phyloP scores from a whole-genome alignment of 2,888 invertebrate genomes.

The Tuberolachnus salignus region DNA sequence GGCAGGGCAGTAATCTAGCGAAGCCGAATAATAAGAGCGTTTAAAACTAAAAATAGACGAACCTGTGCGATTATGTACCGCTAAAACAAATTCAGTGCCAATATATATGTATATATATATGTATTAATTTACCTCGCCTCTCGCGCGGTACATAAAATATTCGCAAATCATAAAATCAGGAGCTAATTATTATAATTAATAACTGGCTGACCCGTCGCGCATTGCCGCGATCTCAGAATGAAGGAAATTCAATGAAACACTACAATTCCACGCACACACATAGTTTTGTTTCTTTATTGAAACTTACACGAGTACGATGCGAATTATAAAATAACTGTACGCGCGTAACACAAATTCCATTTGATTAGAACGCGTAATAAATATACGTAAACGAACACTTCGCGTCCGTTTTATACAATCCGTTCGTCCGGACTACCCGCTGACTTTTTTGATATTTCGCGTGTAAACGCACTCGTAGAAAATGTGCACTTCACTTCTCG shows the following conservation, averaged over 20 bases:
- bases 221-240: too few species aligned
- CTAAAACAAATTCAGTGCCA: background rate
- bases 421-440: conserved; percentile 21
- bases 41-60: conserved; percentile 12
- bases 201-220: too few species aligned
- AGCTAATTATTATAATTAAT: conserved; percentile 4
- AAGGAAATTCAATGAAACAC: too few species aligned
- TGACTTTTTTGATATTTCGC: conserved; percentile 28
- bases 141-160: background rate
- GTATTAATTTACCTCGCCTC: conserved; percentile 45
- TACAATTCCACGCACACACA: too few species aligned
- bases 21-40: background rate
- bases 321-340: too few species aligned
- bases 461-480: background rate
- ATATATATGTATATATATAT: too few species aligned
- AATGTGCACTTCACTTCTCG: too few species aligned
- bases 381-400: background rate
- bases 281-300: too few species aligned
- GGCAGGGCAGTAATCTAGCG: background rate
- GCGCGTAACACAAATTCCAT: background rate
- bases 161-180: background rate
- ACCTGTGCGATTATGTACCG: background rate
- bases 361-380: background rate
- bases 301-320: too few species aligned
- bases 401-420: conserved; percentile 22